Evolutionary conservation across 2,888 invertebrate species (phyloP).

Genomic region (Mythimna lalbum): DNA sequence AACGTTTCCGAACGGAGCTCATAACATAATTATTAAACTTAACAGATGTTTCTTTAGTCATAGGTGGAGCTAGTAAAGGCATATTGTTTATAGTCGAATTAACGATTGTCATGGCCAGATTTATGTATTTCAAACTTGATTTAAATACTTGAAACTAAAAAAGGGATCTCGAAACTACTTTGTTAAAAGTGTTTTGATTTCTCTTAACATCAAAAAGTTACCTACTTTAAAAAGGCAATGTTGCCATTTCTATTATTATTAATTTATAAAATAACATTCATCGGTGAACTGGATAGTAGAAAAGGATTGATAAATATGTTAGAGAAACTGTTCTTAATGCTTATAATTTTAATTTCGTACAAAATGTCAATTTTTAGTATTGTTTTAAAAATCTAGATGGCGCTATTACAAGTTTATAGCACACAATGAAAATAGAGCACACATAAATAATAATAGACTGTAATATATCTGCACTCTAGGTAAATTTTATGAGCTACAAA

Average conservation of each 20-base stretch:
- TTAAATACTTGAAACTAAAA: too few species aligned
- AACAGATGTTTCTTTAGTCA: too few species aligned
- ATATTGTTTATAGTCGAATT: neutral
- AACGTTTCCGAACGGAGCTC: too few species aligned
- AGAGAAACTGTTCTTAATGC: neutral
- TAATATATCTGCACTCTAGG: slow-evolving; percentile 10
- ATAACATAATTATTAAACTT: too few species aligned
- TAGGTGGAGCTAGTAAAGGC: too few species aligned
- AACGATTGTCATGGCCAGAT: neutral
- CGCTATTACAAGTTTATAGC: slow-evolving; percentile 38
- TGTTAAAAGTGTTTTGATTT: neutral
- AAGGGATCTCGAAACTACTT: neutral
- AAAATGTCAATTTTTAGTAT: too few species aligned
- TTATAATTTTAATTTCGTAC: neutral
- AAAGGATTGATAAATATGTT: neutral
- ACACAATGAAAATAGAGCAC: slow-evolving; percentile 11
- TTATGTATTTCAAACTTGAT: too few species aligned
- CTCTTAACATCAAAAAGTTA: neutral
- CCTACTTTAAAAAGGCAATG: slow-evolving; percentile 1
- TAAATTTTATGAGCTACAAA: accelerated
- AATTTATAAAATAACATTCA: too few species aligned
- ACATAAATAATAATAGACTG: slow-evolving; percentile 24
- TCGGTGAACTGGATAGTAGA: neutral
- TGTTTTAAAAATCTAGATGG: slow-evolving; percentile 68
- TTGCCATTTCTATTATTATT: slow-evolving; percentile 9